A percentile compares a stretch with the other conserved stretches of the same genome.
phyloP scores from a whole-genome alignment of 2,888 invertebrate species.

The Sarcophaga variegata region DNA sequence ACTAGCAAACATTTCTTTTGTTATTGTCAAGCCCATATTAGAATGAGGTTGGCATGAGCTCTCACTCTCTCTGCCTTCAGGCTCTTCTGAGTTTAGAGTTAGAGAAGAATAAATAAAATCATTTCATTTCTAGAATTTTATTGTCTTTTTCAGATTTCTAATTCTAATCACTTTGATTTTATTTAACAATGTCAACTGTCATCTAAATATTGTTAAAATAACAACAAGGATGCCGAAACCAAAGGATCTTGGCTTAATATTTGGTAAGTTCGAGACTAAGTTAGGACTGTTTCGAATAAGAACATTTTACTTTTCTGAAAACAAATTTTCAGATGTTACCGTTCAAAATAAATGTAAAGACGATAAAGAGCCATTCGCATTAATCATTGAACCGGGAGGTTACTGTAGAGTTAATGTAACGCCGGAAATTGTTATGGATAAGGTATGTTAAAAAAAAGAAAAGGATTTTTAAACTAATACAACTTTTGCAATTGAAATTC shows the following conservation, averaged over 20 bases:
- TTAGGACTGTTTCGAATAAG: too few species aligned
- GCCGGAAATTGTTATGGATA: slow-evolving; percentile 54
- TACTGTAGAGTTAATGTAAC: slow-evolving; percentile 75
- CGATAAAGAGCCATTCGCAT: slow-evolving; percentile 73
- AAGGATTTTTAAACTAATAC: not conserved
- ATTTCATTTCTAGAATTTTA: too few species aligned
- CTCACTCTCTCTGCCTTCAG: too few species aligned
- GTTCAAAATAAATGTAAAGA: slow-evolving; percentile 71
- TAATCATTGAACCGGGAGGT: slow-evolving; percentile 74
- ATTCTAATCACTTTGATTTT: not conserved
- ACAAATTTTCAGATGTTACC: slow-evolving; percentile 74
- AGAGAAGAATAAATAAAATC: too few species aligned
- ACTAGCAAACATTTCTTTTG: too few species aligned
- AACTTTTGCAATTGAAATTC: not conserved
- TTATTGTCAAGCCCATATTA: too few species aligned
- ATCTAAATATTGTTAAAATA: slow-evolving; percentile 70
- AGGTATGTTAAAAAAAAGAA: slow-evolving; percentile 61
- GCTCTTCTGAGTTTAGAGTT: too few species aligned
- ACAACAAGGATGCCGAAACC: slow-evolving; percentile 75
- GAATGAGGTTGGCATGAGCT: too few species aligned
- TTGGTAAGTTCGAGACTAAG: slow-evolving; percentile 73
- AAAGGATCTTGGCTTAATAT: slow-evolving; percentile 78
- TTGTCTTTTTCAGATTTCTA: too few species aligned
- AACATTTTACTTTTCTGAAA: not conserved
- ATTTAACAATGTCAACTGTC: not conserved